Conservation (phyloP, 2,113 vertebrate genomes). For the Pluvialis apricaria region DNA sequence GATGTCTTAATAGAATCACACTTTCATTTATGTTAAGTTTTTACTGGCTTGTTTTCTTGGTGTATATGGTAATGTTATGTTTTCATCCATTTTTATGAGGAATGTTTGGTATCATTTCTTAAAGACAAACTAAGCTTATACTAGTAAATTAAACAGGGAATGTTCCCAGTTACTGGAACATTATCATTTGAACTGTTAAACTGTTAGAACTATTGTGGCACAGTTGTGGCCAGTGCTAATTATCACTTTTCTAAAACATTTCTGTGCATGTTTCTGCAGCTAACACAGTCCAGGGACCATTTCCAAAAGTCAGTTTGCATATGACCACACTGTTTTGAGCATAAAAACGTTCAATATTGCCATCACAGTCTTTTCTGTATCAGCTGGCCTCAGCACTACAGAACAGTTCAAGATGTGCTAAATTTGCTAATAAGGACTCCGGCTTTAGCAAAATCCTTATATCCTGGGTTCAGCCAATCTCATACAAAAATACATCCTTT, state of each 20-base stretch:
- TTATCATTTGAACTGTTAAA: not conserved
- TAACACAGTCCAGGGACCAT: not conserved
- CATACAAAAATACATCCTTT: not conserved
- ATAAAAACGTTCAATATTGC: not conserved
- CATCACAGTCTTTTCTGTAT: not conserved
- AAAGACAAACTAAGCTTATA: not conserved
- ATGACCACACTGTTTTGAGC: not conserved
- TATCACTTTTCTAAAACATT: not conserved
- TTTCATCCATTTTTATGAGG: not conserved
- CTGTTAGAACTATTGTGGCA: not conserved
- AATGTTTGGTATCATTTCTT: not conserved
- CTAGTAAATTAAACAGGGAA: not conserved
- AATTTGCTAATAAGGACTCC: not conserved
- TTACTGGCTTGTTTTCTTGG: not conserved
- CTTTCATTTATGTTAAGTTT: not conserved
- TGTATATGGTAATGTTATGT: not conserved
- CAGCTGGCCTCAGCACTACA: not conserved
- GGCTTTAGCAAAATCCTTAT: not conserved
- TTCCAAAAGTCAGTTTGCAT: not conserved
- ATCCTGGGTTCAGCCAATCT: not conserved
- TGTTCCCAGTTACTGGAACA: not conserved
- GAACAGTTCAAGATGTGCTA: not conserved
- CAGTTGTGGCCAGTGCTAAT: not conserved
- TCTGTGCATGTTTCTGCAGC: not conserved
- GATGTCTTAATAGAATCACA: not conserved